Conservation (phyloP, 1,140 invertebrate genomes). For the Tetranychus cinnabarinus region DNA sequence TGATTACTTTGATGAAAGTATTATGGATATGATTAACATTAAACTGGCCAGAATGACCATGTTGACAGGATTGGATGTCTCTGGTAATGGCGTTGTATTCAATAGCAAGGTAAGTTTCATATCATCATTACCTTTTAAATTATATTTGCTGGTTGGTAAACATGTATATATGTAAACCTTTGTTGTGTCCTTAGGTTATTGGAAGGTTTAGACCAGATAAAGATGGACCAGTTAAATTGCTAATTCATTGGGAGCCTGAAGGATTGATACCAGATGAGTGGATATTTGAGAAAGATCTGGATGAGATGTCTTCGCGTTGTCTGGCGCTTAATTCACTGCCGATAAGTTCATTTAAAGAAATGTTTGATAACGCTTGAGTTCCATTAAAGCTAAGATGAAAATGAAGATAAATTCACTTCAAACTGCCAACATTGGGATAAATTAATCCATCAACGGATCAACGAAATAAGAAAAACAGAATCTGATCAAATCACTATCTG, state of each 20-base stretch:
- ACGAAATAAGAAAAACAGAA: no score
- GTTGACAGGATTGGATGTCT: constrained; percentile 33
- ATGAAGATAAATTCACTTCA: no score
- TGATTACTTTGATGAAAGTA: constrained; percentile 61
- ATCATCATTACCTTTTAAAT: neutral
- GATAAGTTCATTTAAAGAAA: constrained; percentile 6
- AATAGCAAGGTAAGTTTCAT: constrained; percentile 31
- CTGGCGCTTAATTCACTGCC: constrained; percentile 17
- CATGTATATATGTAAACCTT: constrained; percentile 6
- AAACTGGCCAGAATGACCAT: constrained; percentile 27
- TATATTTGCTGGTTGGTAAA: neutral
- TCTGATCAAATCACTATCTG: no score
- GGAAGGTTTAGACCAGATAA: constrained; percentile 28
- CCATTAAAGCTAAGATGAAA: no score
- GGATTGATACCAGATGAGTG: constrained; percentile 24
- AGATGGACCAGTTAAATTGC: constrained; percentile 32
- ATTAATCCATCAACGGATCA: no score
- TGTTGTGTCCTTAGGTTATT: constrained; percentile 8
- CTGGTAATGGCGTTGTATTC: constrained; percentile 32
- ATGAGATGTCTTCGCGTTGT: constrained; percentile 13
- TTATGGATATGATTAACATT: constrained; percentile 60
- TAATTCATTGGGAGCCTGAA: constrained; percentile 39
- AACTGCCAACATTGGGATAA: no score
- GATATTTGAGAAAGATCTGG: constrained; percentile 16
- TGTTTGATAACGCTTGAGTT: neutral